Conservation (phyloP, 2,888 invertebrate species). For the Drosophila birchii region DNA sequence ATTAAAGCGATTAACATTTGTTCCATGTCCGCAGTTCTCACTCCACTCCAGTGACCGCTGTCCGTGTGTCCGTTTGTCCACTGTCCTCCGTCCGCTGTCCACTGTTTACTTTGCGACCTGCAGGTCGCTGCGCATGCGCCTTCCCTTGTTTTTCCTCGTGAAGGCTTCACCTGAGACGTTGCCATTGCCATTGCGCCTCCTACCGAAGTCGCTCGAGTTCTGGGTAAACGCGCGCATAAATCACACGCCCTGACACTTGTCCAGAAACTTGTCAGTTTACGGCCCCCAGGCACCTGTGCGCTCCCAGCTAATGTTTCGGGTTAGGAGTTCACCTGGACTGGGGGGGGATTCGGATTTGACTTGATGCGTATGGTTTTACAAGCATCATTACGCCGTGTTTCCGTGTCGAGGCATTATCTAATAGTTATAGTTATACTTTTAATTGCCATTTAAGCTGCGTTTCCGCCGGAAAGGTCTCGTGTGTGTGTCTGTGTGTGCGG, state of each 20-base stretch:
- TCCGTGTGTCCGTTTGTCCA: constrained; percentile 26
- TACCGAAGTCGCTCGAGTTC: constrained; percentile 68
- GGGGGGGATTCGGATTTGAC: constrained; percentile 15
- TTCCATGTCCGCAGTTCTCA: constrained; percentile 58
- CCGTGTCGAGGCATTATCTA: constrained; percentile 63
- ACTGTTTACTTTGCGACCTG: constrained; percentile 40
- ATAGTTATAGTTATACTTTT: constrained; percentile 77
- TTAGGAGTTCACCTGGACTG: constrained; percentile 64
- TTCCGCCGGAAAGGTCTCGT: constrained; percentile 72
- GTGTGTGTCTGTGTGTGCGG: constrained; percentile 54
- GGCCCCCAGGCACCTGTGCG: constrained; percentile 68
- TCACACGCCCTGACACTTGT: constrained; percentile 76
- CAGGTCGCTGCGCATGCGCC: constrained; percentile 78
- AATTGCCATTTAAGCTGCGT: constrained; percentile 76
- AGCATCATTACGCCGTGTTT: constrained; percentile 76
- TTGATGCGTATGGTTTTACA: constrained; percentile 59
- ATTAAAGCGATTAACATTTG: constrained; percentile 81
- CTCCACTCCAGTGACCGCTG: constrained; percentile 14
- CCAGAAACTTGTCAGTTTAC: constrained; percentile 78
- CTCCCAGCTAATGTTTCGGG: constrained; percentile 46
- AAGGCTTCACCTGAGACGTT: constrained; percentile 52
- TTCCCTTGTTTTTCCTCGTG: constrained; percentile 18
- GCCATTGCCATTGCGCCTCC: constrained; percentile 24
- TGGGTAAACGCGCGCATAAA: constrained; percentile 74
- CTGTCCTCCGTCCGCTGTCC: constrained; percentile 8